Evolutionary conservation across 2,888 invertebrate species (phyloP).

Genomic region (Anthophora plumipes): DNA sequence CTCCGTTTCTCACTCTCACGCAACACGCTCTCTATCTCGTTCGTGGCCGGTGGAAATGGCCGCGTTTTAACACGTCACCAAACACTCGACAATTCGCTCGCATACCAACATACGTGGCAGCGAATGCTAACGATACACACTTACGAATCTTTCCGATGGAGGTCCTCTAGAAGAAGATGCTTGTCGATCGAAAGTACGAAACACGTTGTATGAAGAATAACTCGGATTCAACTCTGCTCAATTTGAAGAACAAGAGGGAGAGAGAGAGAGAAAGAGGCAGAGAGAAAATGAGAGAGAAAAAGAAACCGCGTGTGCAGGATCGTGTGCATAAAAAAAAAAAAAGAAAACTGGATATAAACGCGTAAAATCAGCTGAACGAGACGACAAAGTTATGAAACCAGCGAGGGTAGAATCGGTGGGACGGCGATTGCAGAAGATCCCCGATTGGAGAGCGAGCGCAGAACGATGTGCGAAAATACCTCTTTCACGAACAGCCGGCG

Average conservation of each 20-base stretch:
- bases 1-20: conserved; percentile 17
- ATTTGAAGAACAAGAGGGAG: neutral
- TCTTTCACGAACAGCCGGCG: conserved; percentile 81
- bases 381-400: conserved; percentile 20
- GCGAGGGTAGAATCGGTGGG: conserved; percentile 24
- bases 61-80: conserved; percentile 79
- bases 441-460: conserved; percentile 44
- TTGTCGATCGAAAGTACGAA: neutral
- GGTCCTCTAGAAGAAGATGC: conserved; percentile 13
- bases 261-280: conserved; percentile 16
- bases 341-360: neutral
- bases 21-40: conserved; percentile 49
- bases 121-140: conserved; percentile 51
- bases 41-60: conserved; percentile 73
- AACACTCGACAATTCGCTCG: conserved; percentile 70
- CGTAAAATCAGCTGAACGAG: neutral
- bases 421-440: conserved; percentile 24
- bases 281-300: neutral
- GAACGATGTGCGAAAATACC: conserved; percentile 71
- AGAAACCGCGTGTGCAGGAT: neutral
- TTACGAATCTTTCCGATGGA: conserved; percentile 42
- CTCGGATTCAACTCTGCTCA: neutral
- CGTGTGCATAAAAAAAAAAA: neutral
- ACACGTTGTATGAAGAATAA: conserved; percentile 6
- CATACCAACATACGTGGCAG: conserved; percentile 63